Base-by-base conservation (phyloP, 2,888 invertebrate species). In the Doris montereyensis region DNA sequence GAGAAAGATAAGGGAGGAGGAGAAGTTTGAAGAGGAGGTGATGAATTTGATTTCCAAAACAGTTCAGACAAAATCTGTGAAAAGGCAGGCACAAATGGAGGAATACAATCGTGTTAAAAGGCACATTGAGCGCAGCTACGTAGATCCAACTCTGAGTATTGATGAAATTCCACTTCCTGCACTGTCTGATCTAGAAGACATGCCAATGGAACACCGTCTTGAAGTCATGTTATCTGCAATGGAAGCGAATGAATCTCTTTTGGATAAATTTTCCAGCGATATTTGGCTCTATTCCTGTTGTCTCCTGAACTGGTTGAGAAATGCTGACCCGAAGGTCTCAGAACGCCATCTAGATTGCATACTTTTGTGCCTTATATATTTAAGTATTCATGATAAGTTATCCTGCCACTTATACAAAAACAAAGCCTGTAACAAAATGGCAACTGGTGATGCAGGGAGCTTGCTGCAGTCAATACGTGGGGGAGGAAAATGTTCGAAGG, bases 41-140 rank as follows among this genome's bases (percentile, higher is more conserved):
- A n/a, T n/a, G n/a, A n/a, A n/a, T n/a, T n/a, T n/a, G n/a, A n/a
- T n/a, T n/a, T n/a, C n/a, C n/a, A n/a, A n/a, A n/a, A n/a, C n/a
- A n/a, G n/a, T n/a, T n/a, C n/a, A n/a, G n/a, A n/a, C n/a, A n/a
- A n/a, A n/a, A n/a, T n/a, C n/a, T n/a, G n/a, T n/a, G n/a, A 71
- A 65, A 74, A 32, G 67, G 21, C 13, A 62, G 67, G 24, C 68
- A 34, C 5, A 62, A 52, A 8, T 79, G 1, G 84, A 86, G 58
- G 89, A 89, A 78, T 88, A 87, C 82, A 86, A 86, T 32, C 82
- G 90, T 35, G 77, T 82, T 5, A 80, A 78, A 2, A 86, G 84
- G 60, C 81, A 85, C 32, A 82, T 87, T 10, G 81, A 85, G 78
- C 86, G 85, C 58, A 62, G 71, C 17, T 72, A 81, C 34, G 81